These are phyloP conservation scores for Fukomys damarensis DNA, from an alignment of 2,113 vertebrate species.

Conservation along the genomic window DNA sequence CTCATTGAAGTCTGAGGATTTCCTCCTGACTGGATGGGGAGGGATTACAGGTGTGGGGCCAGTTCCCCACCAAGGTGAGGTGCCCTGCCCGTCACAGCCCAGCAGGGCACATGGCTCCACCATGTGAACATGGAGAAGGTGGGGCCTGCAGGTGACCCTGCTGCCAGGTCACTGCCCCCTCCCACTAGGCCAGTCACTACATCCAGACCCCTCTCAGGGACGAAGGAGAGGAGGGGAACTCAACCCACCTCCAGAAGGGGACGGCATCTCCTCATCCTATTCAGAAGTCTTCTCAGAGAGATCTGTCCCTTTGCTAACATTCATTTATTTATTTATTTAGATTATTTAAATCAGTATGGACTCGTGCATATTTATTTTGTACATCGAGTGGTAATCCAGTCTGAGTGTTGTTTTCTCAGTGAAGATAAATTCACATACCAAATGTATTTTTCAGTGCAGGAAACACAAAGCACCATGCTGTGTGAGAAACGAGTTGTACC, in stretches of 20 bases:
- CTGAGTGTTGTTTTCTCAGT: constrained; percentile 13
- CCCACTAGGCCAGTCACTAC: background rate
- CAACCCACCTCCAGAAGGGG: background rate
- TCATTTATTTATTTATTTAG: background rate
- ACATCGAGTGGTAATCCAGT: background rate
- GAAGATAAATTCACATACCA: background rate
- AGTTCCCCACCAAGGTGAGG: background rate
- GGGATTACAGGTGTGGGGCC: background rate
- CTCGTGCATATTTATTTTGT: background rate
- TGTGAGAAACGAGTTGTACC: constrained; percentile 1
- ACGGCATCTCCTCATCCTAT: background rate
- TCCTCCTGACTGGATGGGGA: background rate
- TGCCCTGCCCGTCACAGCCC: background rate
- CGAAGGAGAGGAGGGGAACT: no score
- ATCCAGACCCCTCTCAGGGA: background rate
- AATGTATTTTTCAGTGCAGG: background rate
- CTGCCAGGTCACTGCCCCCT: background rate
- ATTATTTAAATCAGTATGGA: background rate
- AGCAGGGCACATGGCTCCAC: background rate
- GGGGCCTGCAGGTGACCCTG: no score
- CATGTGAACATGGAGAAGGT: background rate
- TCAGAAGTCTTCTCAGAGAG: constrained; percentile 3
- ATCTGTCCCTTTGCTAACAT: background rate
- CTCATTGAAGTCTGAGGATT: background rate
- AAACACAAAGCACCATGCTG: background rate